A percentile compares a stretch with the other conserved stretches of the same genome.
Conservation (phyloP, 2,888 invertebrate genomes). For the Cheilosia urbana region DNA sequence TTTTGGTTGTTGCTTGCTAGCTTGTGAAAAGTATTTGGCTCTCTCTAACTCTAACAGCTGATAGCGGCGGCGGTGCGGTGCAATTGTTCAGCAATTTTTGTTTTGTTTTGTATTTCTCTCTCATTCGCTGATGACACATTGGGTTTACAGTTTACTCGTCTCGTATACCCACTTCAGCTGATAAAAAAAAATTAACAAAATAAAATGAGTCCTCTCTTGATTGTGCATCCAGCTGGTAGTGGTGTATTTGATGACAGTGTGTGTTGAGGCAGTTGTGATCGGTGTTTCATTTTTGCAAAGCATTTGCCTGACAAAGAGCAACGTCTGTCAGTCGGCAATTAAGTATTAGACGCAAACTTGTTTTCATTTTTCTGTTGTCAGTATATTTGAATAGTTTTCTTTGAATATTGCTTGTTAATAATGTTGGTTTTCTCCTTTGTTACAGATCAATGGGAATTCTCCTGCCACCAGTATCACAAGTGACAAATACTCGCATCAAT, state of each 20-base stretch:
- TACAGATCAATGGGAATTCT: conserved; percentile 84
- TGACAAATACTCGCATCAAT: conserved; percentile 84
- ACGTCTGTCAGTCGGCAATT: conserved; percentile 3
- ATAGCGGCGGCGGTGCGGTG: background rate
- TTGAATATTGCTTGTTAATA: conserved; percentile 4
- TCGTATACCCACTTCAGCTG: conserved; percentile 14
- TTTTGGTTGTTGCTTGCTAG: too few species aligned
- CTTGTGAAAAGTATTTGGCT: background rate
- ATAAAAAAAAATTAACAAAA: conserved; percentile 39
- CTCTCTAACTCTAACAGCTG: conserved; percentile 11
- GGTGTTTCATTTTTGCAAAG: conserved; percentile 22
- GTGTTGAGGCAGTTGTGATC: conserved; percentile 13
- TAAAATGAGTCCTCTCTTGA: conserved; percentile 13
- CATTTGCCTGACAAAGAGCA: conserved; percentile 12
- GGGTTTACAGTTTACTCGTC: background rate
- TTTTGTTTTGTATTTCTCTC: background rate
- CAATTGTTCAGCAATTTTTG: background rate
- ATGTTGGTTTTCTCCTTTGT: conserved; percentile 52
- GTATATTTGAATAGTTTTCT: conserved; percentile 16
- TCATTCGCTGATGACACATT: conserved; percentile 35
- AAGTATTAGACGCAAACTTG: conserved; percentile 3
- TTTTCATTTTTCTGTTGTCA: conserved; percentile 32
- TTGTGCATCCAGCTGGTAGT: background rate
- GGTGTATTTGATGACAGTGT: background rate
- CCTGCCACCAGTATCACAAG: conserved; percentile 84